Evolutionary conservation across 2,113 vertebrate genomes (phyloP).

Genomic region (Tachysurus vachellii): DNA sequence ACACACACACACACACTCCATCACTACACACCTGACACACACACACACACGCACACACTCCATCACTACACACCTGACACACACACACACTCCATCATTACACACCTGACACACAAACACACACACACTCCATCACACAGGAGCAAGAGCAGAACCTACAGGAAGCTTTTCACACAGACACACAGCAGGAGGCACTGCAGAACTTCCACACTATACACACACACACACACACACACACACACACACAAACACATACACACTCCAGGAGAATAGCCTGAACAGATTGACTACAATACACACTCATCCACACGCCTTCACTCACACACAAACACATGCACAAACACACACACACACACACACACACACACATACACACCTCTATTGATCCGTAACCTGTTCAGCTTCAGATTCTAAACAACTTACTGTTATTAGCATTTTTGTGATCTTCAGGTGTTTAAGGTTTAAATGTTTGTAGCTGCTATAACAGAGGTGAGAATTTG

Average conservation of each 20-base stretch:
- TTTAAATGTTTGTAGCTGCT: too few species aligned
- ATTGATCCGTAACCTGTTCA: background rate
- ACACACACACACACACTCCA: too few species aligned
- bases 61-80: too few species aligned
- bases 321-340: too few species aligned
- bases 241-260: slow-evolving; percentile 66
- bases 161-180: slow-evolving; percentile 74
- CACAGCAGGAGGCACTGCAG: slow-evolving; percentile 77
- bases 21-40: too few species aligned
- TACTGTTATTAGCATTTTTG: too few species aligned
- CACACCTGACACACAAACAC: too few species aligned
- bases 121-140: slow-evolving; percentile 72
- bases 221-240: slow-evolving; percentile 71
- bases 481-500: background rate
- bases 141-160: slow-evolving; percentile 81
- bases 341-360: slow-evolving; percentile 59
- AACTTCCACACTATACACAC: too few species aligned
- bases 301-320: slow-evolving; percentile 59
- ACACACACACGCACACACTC: too few species aligned
- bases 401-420: background rate
- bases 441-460: too few species aligned
- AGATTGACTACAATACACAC: slow-evolving; percentile 52
- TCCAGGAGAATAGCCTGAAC: slow-evolving; percentile 72
- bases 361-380: background rate
- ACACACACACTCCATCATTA: too few species aligned